A percentile compares a stretch with the other conserved stretches of the same genome.
Evolutionary conservation across 1,140 invertebrate genomes (phyloP).

Genomic region (Apis florea): DNA sequence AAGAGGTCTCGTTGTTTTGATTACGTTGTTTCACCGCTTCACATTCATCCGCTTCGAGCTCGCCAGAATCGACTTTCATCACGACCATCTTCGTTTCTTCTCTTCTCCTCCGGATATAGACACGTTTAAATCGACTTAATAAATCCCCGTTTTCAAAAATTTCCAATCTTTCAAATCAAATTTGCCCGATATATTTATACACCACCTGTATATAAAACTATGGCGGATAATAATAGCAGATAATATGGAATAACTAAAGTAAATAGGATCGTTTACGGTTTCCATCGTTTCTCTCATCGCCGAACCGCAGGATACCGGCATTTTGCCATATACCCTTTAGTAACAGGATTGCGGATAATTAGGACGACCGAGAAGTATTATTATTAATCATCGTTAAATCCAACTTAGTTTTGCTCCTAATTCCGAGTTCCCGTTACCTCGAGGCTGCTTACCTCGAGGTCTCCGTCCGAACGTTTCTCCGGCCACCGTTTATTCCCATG

Average conservation of each 20-base stretch:
- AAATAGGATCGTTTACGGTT: not conserved
- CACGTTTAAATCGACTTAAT: not conserved
- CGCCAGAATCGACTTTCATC: not conserved
- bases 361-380: not conserved
- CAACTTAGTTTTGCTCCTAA: slow-evolving; percentile 19
- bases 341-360: slow-evolving; percentile 6
- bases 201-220: not conserved
- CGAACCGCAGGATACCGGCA: not conserved
- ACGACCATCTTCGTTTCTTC: not conserved
- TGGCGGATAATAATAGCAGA: not conserved
- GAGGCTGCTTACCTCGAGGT: not conserved
- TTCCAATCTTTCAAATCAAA: not conserved
- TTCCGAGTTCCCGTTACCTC: slow-evolving; percentile 34
- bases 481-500: slow-evolving; percentile 25
- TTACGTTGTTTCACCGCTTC: not conserved
- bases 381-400: slow-evolving; percentile 44
- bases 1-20: not conserved
- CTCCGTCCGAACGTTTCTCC: not conserved
- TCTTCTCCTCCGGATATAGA: not conserved
- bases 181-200: not conserved
- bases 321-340: not conserved
- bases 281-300: not conserved
- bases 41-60: not conserved
- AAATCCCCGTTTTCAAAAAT: not conserved
- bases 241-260: not conserved